Base-by-base conservation (phyloP, 2,888 invertebrate genomes). In the Trichogramma evanescens region DNA sequence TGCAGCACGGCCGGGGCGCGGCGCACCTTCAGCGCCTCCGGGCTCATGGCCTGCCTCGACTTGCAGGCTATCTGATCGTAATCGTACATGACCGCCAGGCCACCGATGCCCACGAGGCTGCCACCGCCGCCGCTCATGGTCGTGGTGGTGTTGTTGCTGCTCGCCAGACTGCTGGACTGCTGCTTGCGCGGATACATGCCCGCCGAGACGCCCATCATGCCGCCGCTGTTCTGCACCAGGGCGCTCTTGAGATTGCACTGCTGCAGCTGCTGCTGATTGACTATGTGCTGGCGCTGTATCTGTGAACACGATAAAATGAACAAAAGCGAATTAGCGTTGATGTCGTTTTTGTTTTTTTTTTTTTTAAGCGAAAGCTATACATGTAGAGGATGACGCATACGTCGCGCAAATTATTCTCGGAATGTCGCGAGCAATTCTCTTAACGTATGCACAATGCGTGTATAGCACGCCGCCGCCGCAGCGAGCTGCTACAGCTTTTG, bases 1-100 rank as follows among this genome's bases (percentile, higher is more conserved):
- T 91, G 91, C 80, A 91, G 84, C 81, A 91, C 89, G 83, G 90
- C 89, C 78, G 92, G 90, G 75, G 91, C 91, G 80, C 91, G 88
- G 81, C 91, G 90, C 82, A 92, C 90, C 87, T 91, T 90, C 85
- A 89, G 88, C 81, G 88, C 88, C 82, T 84, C 91, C 74, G 86
- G 91, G 77, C 79, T 84, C 78, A 79, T 82, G 61, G 64, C 61
- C 59, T 77, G 70, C 51, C 74, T 70, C 60, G 72, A 66, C 65
- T 75, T 75, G 58, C 64, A 63, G 49, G 71, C 66, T 58, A 75
- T 73, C 63, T 73, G 74, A 67, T 73, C 73, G 62, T 77, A 76
- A 68, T 77, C 76, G 66, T 76, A 77, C 68, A 74, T 72, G 57
- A 72, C 75, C 41, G 72, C 69, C 26, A 77, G 66, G 5, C 74